Conservation (phyloP, 2,113 vertebrate genomes). For the Haemorhous mexicanus region DNA sequence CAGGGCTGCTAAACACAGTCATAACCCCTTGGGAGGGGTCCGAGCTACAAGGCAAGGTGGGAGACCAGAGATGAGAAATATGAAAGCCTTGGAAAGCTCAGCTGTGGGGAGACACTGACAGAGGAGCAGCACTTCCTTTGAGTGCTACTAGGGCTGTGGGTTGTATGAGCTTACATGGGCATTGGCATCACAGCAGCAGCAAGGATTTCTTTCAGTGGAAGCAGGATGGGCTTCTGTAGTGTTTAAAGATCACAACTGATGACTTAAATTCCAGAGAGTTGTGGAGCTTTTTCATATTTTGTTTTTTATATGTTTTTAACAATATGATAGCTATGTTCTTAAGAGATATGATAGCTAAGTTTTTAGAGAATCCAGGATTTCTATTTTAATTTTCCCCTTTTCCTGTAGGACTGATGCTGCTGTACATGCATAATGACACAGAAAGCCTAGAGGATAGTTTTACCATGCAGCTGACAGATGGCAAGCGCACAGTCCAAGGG, state of each 20-base stretch:
- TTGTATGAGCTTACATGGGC: neutral
- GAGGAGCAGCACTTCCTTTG: neutral
- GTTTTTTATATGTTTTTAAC: neutral
- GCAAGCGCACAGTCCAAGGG: slow-evolving; percentile 81
- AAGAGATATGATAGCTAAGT: no score
- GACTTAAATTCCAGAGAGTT: neutral
- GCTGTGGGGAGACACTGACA: neutral
- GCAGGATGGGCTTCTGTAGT: neutral
- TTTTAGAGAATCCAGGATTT: neutral
- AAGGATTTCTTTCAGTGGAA: neutral
- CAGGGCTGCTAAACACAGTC: neutral
- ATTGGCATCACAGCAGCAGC: neutral
- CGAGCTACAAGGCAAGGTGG: neutral
- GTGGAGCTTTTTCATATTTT: neutral
- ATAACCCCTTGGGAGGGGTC: slow-evolving; percentile 23
- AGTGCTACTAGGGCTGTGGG: neutral
- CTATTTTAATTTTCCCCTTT: slow-evolving; percentile 22
- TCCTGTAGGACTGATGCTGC: slow-evolving; percentile 78
- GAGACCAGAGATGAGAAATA: neutral
- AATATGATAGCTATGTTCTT: neutral
- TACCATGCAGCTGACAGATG: slow-evolving; percentile 85
- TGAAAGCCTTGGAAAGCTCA: accelerated
- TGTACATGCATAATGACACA: slow-evolving; percentile 86
- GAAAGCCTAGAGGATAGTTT: slow-evolving; percentile 85
- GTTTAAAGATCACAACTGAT: neutral